Base-by-base conservation (phyloP, 2,888 invertebrate genomes). In the Microctonus hyperodae region DNA sequence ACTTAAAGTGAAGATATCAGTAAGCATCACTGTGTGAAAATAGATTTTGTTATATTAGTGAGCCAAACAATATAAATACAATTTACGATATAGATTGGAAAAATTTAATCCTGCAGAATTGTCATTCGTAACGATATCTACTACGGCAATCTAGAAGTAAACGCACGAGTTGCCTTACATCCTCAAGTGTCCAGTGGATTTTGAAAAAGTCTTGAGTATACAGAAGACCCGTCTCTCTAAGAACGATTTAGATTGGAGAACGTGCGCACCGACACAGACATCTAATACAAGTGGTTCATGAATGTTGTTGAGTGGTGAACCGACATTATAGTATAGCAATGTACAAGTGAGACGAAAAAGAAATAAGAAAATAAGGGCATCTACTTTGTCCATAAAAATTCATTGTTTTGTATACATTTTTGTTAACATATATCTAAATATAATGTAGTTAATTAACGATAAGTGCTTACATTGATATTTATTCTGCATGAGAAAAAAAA, bases 231-330 rank as follows among this genome's bases (percentile, higher is more conserved):
- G 63, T 60, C 56, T 65, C 65, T 57, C 44, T 53, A 65, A 65
- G 69, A 71, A 69, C 70, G 70, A 71, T 71, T 51, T 71, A 69
- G 70, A 71, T 71, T 71, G 71, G 67, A 67, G 58, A 55, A 16
- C 61, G 44, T 44, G 67, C 50, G 57, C 69, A 65, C 67, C n/a
- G 70, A 71, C 70, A 71, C 61, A 67, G 66, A 62, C 64, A 68
- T 68, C 68, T 65, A 69, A 69, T 71, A 64, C 66, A 50, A 68
- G 69, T 66, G 59, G 44, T 64, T 68, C 61, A 61, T 40, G 69
- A 65, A 60, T 37, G 40, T 31, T n/a, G 40, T 61, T 66, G 51
- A 51, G n/a, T 53, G 65, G 66, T 69, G 58, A 65, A 66, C 67
- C 66, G 59, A 35, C n/a, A 25, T 13, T 25, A n/a, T 20, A 31